Evolutionary conservation across 2,113 vertebrate species (phyloP).

Genomic region (Aix galericulata): DNA sequence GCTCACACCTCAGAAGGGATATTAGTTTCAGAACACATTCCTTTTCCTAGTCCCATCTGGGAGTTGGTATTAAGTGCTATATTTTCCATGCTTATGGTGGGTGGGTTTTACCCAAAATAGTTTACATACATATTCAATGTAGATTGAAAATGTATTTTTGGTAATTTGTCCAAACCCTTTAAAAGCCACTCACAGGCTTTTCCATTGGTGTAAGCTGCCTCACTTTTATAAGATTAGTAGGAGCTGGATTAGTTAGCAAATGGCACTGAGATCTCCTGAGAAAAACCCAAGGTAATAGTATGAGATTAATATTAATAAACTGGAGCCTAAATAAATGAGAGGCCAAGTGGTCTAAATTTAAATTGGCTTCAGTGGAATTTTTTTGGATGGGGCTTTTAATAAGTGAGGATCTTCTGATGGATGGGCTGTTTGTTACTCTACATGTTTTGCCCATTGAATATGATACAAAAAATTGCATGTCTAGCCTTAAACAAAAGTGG

Average conservation of each 20-base stretch:
- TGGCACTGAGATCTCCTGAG: not conserved
- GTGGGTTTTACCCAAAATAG: not conserved
- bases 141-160: not conserved
- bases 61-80: not conserved
- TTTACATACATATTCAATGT: not conserved
- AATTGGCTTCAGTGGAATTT: not conserved
- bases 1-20: not conserved
- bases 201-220: not conserved
- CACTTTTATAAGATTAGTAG: not conserved
- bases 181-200: not conserved
- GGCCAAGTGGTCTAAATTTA: not conserved
- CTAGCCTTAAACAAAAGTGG: not conserved
- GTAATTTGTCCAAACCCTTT: not conserved
- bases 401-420: not conserved
- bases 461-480: not conserved
- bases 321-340: not conserved
- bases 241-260: not conserved
- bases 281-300: not conserved
- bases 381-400: not conserved
- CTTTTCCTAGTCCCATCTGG: not conserved
- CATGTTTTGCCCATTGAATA: not conserved
- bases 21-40: not conserved
- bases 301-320: slow-evolving; percentile 13
- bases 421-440: not conserved
- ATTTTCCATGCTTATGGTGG: not conserved